These are phyloP conservation scores for Microcebus ravelobensis DNA, from an alignment of 2,113 vertebrate species.

Conservation along the genomic window DNA sequence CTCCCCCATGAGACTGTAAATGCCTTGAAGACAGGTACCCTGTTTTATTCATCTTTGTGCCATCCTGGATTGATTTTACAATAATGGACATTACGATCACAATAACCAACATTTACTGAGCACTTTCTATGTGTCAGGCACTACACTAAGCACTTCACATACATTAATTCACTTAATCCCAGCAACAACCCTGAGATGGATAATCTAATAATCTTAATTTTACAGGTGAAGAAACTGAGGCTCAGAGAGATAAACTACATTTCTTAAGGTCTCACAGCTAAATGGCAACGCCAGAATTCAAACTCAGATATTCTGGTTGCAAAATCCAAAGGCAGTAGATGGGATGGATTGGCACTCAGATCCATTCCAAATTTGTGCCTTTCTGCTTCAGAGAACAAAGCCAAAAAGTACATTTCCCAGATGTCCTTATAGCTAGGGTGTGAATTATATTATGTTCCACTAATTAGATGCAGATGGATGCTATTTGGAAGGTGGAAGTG, in stretches of 20 bases:
- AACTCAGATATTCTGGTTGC: not conserved
- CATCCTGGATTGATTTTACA: not conserved
- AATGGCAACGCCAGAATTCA: not conserved
- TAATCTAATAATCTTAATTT: not conserved
- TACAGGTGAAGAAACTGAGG: not conserved
- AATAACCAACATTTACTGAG: not conserved
- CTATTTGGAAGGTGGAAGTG: not conserved
- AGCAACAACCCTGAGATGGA: not conserved
- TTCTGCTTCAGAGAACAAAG: not conserved
- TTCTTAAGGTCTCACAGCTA: not conserved
- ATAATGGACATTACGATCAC: not conserved
- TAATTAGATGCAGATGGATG: not conserved
- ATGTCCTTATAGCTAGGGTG: not conserved
- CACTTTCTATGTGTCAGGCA: not conserved
- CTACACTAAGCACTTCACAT: not conserved
- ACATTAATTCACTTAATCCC: not conserved
- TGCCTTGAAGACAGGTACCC: not conserved
- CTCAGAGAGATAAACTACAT: not conserved
- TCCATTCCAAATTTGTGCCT: not conserved
- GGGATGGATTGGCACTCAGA: not conserved
- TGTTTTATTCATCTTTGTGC: not conserved
- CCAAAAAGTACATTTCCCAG: not conserved
- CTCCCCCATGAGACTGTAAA: not conserved
- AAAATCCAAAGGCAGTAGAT: not conserved
- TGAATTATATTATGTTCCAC: not conserved